A percentile compares a stretch with the other conserved stretches of the same genome.
These are phyloP conservation scores for Callyntrura guangdongensis DNA, from an alignment of 2,888 invertebrate species.

Conservation along the genomic window DNA sequence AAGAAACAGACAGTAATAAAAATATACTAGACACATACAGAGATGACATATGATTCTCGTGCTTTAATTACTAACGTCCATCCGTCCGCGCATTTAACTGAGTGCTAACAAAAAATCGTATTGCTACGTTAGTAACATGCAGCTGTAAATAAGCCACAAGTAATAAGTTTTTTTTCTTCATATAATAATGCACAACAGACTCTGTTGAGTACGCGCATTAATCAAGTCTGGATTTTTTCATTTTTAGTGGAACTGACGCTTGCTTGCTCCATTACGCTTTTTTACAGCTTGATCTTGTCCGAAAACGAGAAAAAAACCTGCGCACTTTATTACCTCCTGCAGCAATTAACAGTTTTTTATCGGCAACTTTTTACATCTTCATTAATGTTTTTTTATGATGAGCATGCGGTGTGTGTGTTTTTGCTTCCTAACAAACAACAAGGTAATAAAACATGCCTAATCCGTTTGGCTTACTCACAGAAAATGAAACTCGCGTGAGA, in stretches of 20 bases:
- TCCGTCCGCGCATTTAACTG: not conserved
- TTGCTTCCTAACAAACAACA: conserved; percentile 12
- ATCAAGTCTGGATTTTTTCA: not conserved
- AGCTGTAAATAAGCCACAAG: too few species aligned
- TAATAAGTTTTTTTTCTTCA: not conserved
- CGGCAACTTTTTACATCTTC: conserved; percentile 50
- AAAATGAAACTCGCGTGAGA: not conserved
- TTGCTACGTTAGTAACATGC: too few species aligned
- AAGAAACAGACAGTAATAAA: not conserved
- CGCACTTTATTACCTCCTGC: conserved; percentile 25
- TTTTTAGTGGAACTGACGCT: conserved; percentile 10
- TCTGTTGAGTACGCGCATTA: not conserved
- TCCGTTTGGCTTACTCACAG: not conserved
- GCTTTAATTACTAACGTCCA: conserved; percentile 14
- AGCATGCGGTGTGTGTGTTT: not conserved
- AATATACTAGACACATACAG: not conserved
- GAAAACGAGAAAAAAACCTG: conserved; percentile 24
- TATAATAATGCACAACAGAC: not conserved
- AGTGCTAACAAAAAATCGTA: too few species aligned
- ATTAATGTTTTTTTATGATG: conserved; percentile 33
- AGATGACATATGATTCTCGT: not conserved
- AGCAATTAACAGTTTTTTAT: conserved; percentile 53
- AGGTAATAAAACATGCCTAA: conserved; percentile 33
- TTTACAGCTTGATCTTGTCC: conserved; percentile 24
- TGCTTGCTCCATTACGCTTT: conserved; percentile 10